These are phyloP conservation scores for Drosophila asahinai DNA, from an alignment of 1,140 invertebrate genomes.

Conservation along the genomic window DNA sequence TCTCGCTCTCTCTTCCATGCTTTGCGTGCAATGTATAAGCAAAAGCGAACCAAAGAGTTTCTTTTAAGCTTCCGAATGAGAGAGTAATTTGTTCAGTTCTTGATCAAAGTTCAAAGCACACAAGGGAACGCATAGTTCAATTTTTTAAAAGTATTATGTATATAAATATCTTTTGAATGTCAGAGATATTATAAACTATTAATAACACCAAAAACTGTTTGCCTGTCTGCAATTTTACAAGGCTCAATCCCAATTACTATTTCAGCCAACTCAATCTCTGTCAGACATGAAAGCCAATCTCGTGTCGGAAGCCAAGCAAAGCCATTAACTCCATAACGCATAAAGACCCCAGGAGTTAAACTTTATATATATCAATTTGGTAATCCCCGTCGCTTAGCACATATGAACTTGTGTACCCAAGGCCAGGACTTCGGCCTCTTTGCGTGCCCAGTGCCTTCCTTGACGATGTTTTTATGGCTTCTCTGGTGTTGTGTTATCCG, in stretches of 20 bases:
- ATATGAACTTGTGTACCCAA: slow-evolving; percentile 13
- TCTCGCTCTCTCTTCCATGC: too few species aligned
- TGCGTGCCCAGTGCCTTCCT: slow-evolving; percentile 37
- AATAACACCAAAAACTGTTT: too few species aligned
- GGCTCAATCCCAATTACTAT: slow-evolving; percentile 7
- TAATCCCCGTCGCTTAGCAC: slow-evolving; percentile 45
- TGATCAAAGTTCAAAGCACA: too few species aligned
- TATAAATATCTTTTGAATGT: too few species aligned
- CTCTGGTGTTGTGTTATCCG: slow-evolving; percentile 37
- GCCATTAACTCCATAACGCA: slow-evolving; percentile 35
- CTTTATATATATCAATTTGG: slow-evolving; percentile 54
- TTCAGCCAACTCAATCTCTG: slow-evolving; percentile 12
- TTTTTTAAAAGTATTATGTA: too few species aligned
- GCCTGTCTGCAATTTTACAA: neutral
- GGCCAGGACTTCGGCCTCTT: slow-evolving; percentile 13
- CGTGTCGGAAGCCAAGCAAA: slow-evolving; percentile 27
- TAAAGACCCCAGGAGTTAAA: slow-evolving; percentile 10
- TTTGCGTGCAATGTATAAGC: too few species aligned
- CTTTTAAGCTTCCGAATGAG: too few species aligned
- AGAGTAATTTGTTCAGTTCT: too few species aligned
- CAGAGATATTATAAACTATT: neutral
- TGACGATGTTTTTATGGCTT: slow-evolving; percentile 30
- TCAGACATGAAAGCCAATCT: slow-evolving; percentile 16
- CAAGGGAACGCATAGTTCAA: too few species aligned
- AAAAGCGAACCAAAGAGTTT: too few species aligned